A percentile compares a stretch with the other conserved stretches of the same genome.
These are phyloP conservation scores for Agelastica alni DNA, from an alignment of 2,888 invertebrate species.

Conservation along the genomic window DNA sequence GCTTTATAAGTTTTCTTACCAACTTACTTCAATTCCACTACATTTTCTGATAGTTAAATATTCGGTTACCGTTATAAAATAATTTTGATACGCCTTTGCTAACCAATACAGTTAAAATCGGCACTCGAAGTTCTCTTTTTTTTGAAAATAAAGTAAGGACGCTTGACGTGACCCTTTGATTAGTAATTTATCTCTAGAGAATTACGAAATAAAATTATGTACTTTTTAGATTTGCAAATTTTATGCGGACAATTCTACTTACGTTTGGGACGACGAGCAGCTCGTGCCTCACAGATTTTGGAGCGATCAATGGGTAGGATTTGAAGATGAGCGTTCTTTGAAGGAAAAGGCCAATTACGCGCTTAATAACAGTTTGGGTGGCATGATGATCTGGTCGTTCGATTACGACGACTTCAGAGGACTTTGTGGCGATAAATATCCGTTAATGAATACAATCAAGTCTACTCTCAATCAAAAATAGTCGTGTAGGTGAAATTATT, in stretches of 20 bases:
- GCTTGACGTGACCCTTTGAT: no score
- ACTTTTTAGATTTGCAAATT: conserved; percentile 46
- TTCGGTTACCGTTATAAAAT: no score
- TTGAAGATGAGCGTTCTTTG: conserved; percentile 64
- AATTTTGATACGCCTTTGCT: no score
- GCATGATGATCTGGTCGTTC: conserved; percentile 78
- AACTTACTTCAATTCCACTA: no score
- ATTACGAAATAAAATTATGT: not conserved
- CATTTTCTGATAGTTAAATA: no score
- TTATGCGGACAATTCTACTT: conserved; percentile 35
- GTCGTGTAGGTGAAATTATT: not conserved
- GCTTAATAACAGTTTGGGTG: conserved; percentile 54
- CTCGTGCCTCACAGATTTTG: conserved; percentile 64
- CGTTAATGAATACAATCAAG: conserved; percentile 37
- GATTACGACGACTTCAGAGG: conserved; percentile 77
- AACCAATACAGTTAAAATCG: no score
- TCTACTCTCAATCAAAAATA: not conserved
- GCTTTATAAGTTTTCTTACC: no score
- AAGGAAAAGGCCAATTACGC: conserved; percentile 55
- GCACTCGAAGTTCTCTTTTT: no score
- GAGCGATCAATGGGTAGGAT: conserved; percentile 70
- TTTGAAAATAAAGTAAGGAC: no score
- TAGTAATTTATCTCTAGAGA: no score
- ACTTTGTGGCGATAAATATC: conserved; percentile 55
- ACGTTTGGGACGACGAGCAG: conserved; percentile 52